phyloP scores from a whole-genome alignment of 1,140 invertebrate genomes.

The Sitodiplosis mosellana region DNA sequence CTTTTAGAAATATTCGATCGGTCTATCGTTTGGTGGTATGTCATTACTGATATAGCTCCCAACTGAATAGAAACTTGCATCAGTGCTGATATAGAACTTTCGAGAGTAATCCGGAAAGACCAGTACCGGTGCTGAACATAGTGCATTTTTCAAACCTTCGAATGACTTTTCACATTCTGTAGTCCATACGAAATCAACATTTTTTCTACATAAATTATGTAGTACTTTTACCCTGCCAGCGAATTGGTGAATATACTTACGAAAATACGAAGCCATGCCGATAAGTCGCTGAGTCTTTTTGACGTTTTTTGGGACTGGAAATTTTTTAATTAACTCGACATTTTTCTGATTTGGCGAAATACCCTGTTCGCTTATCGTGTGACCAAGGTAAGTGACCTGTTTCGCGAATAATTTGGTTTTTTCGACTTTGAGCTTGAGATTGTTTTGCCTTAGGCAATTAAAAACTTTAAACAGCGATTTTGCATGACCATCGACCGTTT shows the following conservation, averaged over 20 bases:
- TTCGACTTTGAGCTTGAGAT: conserved; percentile 16
- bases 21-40: conserved; percentile 5
- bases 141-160: conserved; percentile 11
- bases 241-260: conserved; percentile 13
- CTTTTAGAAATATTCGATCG: conserved; percentile 9
- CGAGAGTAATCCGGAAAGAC: conserved; percentile 13
- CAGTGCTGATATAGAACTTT: conserved; percentile 8
- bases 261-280: conserved; percentile 9
- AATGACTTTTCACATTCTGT: conserved; percentile 10
- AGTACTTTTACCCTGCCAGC: conserved; percentile 9
- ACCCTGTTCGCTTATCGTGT: conserved; percentile 12
- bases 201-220: conserved; percentile 12
- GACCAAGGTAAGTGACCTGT: conserved; percentile 15
- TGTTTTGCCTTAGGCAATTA: conserved; percentile 9
- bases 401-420: conserved; percentile 17
- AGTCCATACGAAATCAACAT: conserved; percentile 10
- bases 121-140: conserved; percentile 17
- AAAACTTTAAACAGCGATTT: conserved; percentile 11
- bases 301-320: conserved; percentile 10
- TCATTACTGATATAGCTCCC: conserved; percentile 9
- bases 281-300: conserved; percentile 12
- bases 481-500: conserved; percentile 8
- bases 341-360: conserved; percentile 14
- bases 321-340: conserved; percentile 11
- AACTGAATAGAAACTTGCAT: conserved; percentile 7